Conservation (phyloP, 2,113 vertebrate species). For the Lonchura striata region DNA sequence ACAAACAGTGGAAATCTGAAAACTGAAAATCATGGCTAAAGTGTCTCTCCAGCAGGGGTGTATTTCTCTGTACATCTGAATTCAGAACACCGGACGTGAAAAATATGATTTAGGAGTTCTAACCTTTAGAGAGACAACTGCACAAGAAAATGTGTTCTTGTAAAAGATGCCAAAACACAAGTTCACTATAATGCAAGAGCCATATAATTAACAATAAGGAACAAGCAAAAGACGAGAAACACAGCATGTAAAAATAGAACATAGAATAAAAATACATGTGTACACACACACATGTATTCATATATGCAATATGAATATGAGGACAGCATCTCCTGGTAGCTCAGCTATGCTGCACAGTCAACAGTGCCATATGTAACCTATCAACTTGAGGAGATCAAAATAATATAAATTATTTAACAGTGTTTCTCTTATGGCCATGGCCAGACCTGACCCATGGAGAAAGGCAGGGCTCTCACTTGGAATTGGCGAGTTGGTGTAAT, state of each 20-base stretch:
- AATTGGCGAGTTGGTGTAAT: background rate
- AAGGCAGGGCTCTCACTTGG: background rate
- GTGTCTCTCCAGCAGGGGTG: background rate
- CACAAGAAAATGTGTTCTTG: background rate
- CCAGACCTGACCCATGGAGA: background rate
- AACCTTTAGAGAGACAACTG: background rate
- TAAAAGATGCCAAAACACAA: background rate
- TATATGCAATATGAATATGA: background rate
- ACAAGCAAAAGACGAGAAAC: background rate
- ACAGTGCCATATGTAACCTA: background rate
- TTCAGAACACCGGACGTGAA: background rate
- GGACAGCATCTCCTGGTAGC: background rate
- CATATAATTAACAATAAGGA: background rate
- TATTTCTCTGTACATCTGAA: background rate
- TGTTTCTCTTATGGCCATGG: background rate
- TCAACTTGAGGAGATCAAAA: background rate
- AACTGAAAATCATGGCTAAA: background rate
- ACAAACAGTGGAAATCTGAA: background rate
- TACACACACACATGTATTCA: fast-evolving
- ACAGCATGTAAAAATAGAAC: background rate
- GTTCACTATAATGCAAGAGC: background rate
- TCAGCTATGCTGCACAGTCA: background rate
- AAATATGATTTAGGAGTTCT: background rate
- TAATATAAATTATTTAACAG: background rate
- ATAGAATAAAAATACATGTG: background rate